Evolutionary conservation across 2,888 invertebrate genomes (phyloP), one percentile per base, ranked within the genome.

Genomic region (Zaprionus bogoriensis): DNA sequence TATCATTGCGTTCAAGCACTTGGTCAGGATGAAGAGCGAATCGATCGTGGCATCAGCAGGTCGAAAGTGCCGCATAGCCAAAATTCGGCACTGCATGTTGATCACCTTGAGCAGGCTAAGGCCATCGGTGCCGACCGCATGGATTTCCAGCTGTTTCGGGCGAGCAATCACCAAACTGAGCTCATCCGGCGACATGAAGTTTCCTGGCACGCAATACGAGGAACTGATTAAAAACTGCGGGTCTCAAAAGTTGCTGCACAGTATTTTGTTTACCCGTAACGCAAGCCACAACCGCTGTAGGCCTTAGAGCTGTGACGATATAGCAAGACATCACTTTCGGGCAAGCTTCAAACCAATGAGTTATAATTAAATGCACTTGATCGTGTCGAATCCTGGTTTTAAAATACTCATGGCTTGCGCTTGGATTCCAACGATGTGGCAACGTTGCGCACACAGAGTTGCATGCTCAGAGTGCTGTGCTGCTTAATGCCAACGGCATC

Each of bases 301-400:
- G 97, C 92, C 99, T 99, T 89, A 99, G 99, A 74, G 99, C 99
- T 83, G 99, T 99, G 77, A 99, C 99, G 81, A 99, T 96, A 92
- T 99, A 99, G 92, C 98, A 98, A 92, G 96, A 95, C 96, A 96
- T 96, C 77, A 14, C 81, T 62, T 48, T 46, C 14, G 39, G 30
- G 32, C 5, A 30, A 17, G 36, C 10, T 20, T 25, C 38, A 51
- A 32, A 39, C 17, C 17, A 36, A 9, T n/a, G 3, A 3, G 10
- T n/a, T n/a, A 28, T 10, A 10, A 4, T 4, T 6, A 2, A 14
- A 36, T 7, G 0, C 32, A 36, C 32, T 36, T 17, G 14, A 32
- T n/a, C 30, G 10, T 10, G 12, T 6, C 3, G 32, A 17, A 2
- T 6, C 7, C 32, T 9, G 7, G 3, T 36, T 36, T 36, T 17